Evolutionary conservation across 2,888 invertebrate species (phyloP), one percentile per base, ranked within the genome.

Genomic region (Drosophila peninsularis): DNA sequence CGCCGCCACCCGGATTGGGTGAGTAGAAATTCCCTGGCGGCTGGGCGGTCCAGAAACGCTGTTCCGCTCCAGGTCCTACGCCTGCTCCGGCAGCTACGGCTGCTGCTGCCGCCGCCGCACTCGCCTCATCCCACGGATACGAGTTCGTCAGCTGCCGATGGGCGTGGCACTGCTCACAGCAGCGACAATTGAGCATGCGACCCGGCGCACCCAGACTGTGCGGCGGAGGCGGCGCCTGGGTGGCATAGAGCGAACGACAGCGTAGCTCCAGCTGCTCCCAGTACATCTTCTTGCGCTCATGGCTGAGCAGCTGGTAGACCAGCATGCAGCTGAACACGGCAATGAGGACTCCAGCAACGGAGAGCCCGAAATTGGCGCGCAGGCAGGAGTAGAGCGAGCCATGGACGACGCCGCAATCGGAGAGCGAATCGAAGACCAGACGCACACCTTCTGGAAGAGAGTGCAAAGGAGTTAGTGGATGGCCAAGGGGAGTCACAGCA

Each of bases 311-410:
- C 91, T 98, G 97, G 90, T 97, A 98, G 11, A 97, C 96, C 62
- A 98, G 94, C 97, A 98, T 97, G 90, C 97, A 97, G 77, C 97
- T 97, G 91, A 97, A 97, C 78, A 98, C 97, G 93, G 97, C 97
- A 53, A 97, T 96, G 39, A 98, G 94, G 36, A 98, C 97, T 0
- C 97, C 97, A 79, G 96, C 96, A 27, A 98, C 97, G 0, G 97
- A 97, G 36, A 97, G 94, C n/a, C 97, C 97, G 92, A 98, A 98
- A 86, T 98, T 96, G 0, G 97, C 97, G 10, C 97, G 94, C 36
- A 98, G 93, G 88, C 98, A 98, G 84, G 97, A 96, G 93, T 97
- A 97, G 21, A 98, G 93, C 0, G 96, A 96, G 0, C 97, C 97
- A 92, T 97, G 97, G 1, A 98, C 96, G n/a, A 97, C 97, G 63